Base-by-base conservation (phyloP, 2,797 vertebrate species). In the Oreochromis mossambicus region DNA sequence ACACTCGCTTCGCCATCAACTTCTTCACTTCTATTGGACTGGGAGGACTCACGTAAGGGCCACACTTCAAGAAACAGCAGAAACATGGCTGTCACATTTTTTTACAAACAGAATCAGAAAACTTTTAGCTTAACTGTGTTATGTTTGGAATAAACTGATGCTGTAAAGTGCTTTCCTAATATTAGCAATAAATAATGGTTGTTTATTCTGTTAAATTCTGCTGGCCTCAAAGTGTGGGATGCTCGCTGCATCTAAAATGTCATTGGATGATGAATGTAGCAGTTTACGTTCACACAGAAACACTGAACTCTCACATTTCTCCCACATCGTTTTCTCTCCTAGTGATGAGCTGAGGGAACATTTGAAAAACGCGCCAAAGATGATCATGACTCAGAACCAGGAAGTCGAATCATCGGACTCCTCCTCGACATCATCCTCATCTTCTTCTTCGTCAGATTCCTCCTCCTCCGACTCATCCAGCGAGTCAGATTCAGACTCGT, bases 21-120 rank as follows among this genome's bases (percentile, higher is more conserved):
- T 99, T 99, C 96, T 99, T 99, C 95, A 99, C 98, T 66, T 99
- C 98, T 6, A 99, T 99, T 78, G 98, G 98, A 68, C 97, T 99
- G 80, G 98, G 98, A 93, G 98, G 98, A 79, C 95, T 99, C 83
- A 99, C 98, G 98, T 99, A 96, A 98, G 98, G 11, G 5, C 46
- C 76, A 9, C 17, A 66, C 2, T 46, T 19, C 29, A 2, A 56
- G 17, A 32, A 75, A 75, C 70, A n/a, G 10, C 15, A 43, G 12
- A 68, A 15, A 51, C 73, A 15, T 38, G 14, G 54, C 24, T 24
- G n/a, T 43, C 48, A 52, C 17, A 10, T 58, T 9, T 32, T 7
- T 17, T 19, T 58, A 1, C 68, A 32, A 50, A 75, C 7, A 32
- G 21, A 43, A 43, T 70, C 14, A 46, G 0, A 46, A 70, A 68